Evolutionary conservation across 2,797 vertebrate species (phyloP).

Genomic region (Ctenochaetus hawaiiensis): DNA sequence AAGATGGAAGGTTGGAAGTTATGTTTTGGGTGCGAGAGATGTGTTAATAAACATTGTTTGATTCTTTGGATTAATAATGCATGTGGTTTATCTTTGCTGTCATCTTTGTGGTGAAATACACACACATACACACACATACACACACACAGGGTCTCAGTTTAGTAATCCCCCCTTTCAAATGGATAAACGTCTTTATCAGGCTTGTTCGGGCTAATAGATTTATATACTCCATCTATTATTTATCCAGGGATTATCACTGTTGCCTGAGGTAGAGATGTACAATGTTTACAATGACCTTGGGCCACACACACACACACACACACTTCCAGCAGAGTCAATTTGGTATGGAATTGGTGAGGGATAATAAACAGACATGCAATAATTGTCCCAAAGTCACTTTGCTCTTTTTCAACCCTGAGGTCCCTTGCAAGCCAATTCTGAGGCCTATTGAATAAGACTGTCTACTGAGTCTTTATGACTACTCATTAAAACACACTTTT

Average conservation of each 20-base stretch:
- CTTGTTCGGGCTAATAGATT: constrained; percentile 73
- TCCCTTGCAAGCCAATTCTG: constrained; percentile 63
- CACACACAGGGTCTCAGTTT: constrained; percentile 37
- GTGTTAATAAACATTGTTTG: constrained; percentile 16
- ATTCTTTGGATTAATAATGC: constrained; percentile 4
- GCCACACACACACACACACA: constrained; percentile 19
- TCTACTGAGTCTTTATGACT: constrained; percentile 76
- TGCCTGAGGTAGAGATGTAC: constrained; percentile 67
- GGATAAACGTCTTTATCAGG: constrained; percentile 70
- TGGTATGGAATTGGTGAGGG: constrained; percentile 52
- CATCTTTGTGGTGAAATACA: constrained; percentile 10
- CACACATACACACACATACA: constrained; percentile 25
- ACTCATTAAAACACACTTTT: constrained; percentile 82
- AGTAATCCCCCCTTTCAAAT: constrained; percentile 60
- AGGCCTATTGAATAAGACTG: constrained; percentile 68
- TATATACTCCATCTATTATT: constrained; percentile 79
- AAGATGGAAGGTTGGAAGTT: constrained; percentile 12
- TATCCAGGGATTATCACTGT: constrained; percentile 70
- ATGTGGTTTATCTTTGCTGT: constrained; percentile 25
- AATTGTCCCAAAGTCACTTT: constrained; percentile 81
- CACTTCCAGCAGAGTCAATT: constrained; percentile 47
- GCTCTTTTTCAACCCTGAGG: constrained; percentile 69
- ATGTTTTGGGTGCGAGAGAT: constrained; percentile 13
- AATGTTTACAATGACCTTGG: constrained; percentile 78
- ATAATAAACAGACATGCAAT: constrained; percentile 76